Base-by-base conservation (phyloP, 2,113 vertebrate species). In the Probosciger aterrimus region DNA sequence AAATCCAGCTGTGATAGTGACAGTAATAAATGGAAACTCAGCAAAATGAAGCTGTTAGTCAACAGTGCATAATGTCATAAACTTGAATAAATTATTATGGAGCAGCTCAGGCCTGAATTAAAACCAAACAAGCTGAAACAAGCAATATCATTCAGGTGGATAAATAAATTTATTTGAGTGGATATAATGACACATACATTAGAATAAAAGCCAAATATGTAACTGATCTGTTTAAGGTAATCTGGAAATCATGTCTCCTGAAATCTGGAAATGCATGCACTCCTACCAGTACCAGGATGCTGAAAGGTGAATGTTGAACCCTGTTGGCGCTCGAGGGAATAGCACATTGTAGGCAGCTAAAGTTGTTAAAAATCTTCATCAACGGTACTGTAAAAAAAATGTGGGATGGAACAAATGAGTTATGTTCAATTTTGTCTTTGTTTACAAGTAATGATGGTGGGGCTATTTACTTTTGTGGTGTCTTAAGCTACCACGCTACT, bases 21-120 rank as follows among this genome's bases (percentile, higher is more conserved):
- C 88, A 93, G 77, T 85, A 95, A 97, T 93, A 92, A 96, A 94
- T 92, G 90, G 88, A 69, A 94, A 90, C 33, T 96, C 90, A 93
- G 96, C 92, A 94, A 95, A 96, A 95, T 70, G 37, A 81, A 95
- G 64, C 50, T 92, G 79, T 93, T 95, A 94, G 88, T 95, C 82
- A 93, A 89, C 91, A 92, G 65, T 18, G 18, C 68, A 70, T 78
- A 92, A 80, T 82, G 75, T 92, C 89, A 92, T 79, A 93, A 94
- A 92, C 79, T 63, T 69, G 53, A 81, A 77, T 59, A 95, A 94
- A 78, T 83, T 7, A 88, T 86, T 94, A 57, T 71, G 68, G 68
- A 82, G 50, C 39, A 82, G 46, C 62, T 91, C 71, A 83, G 79
- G 46, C 77, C 57, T 69, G 81, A 94, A 62, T 93, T 92, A 92